Percentiles rank a stretch among this genome's conserved stretches.
Evolutionary conservation across 1,140 invertebrate species (phyloP).

Genomic region (Plectrocnemia conspersa): DNA sequence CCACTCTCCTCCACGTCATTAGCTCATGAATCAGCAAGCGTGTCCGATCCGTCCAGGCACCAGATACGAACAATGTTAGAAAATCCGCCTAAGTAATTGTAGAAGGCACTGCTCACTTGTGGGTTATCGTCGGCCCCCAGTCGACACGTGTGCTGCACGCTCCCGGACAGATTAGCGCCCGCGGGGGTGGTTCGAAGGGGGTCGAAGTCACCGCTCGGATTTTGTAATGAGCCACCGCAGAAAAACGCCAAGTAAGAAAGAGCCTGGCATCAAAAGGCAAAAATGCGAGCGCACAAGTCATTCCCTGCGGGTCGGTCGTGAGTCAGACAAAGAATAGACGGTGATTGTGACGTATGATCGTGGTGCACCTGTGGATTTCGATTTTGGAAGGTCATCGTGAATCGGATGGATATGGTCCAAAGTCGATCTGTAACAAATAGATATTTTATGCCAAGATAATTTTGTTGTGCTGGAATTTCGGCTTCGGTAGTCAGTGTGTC

Average conservation of each 20-base stretch:
- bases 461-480: no score
- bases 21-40: not conserved
- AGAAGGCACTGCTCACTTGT: conserved; percentile 14
- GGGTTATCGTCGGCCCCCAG: conserved; percentile 13
- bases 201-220: not conserved
- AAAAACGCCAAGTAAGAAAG: no score
- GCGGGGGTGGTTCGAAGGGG: not conserved
- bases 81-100: conserved; percentile 15
- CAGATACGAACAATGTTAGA: not conserved
- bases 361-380: conserved; percentile 11
- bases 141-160: conserved; percentile 13
- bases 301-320: no score
- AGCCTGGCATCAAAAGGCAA: no score
- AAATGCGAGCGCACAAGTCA: no score
- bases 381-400: conserved; percentile 8
- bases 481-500: no score
- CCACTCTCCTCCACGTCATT: no score
- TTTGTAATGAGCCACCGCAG: no score
- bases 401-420: no score
- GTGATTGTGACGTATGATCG: conserved; percentile 15
- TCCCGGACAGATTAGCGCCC: conserved; percentile 12
- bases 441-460: no score
- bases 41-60: not conserved
- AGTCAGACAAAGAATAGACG: conserved; percentile 9
- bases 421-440: no score